Evolutionary conservation across 2,888 invertebrate species (phyloP).

Genomic region (Mythimna lalbum): DNA sequence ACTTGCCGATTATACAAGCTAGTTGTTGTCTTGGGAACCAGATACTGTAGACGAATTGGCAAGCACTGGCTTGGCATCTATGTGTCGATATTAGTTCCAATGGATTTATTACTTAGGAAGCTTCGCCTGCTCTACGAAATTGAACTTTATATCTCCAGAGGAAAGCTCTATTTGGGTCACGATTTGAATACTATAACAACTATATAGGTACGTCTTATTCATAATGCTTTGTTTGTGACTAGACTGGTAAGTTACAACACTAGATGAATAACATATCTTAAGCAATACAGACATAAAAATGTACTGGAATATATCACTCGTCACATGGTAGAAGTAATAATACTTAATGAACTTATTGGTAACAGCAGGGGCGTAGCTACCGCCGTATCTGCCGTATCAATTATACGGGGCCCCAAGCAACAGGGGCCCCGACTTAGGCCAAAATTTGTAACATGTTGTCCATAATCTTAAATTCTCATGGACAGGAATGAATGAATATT

Average conservation of each 20-base stretch:
- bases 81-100: constrained; percentile 67
- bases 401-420: no score
- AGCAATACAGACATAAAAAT: constrained; percentile 31
- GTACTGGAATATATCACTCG: constrained; percentile 22
- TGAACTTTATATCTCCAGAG: constrained; percentile 51
- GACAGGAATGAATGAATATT: no score
- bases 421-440: no score
- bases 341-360: constrained; percentile 57
- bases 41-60: constrained; percentile 66
- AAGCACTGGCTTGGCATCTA: constrained; percentile 62
- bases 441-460: no score
- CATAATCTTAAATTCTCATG: no score
- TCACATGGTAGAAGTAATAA: constrained; percentile 49
- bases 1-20: constrained; percentile 55
- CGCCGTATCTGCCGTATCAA: no score
- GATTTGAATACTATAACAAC: constrained; percentile 41
- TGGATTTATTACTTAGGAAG: constrained; percentile 64
- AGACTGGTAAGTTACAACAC: constrained; percentile 50
- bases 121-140: constrained; percentile 44
- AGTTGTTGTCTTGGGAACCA: constrained; percentile 64
- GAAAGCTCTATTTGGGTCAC: constrained; percentile 57
- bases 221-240: constrained; percentile 61
- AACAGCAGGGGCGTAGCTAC: no score
- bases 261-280: constrained; percentile 37
- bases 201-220: constrained; percentile 46